These are phyloP conservation scores for Taenioides sp. DNA, from an alignment of 2,797 vertebrate species.

Conservation along the genomic window DNA sequence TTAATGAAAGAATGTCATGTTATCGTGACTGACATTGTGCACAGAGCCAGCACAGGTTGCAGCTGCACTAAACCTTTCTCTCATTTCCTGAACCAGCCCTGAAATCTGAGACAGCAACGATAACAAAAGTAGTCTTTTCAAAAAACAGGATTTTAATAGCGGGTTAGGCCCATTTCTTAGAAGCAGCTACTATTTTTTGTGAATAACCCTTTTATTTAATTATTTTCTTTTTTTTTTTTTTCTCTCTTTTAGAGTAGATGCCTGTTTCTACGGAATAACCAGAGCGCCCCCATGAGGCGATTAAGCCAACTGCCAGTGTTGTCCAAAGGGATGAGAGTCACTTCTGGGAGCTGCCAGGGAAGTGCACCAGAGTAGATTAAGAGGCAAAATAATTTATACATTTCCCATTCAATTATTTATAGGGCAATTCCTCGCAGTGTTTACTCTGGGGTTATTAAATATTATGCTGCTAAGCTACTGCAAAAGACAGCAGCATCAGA, in stretches of 20 bases:
- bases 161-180: constrained; percentile 63
- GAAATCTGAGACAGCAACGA: constrained; percentile 66
- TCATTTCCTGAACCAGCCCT: constrained; percentile 69
- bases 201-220: constrained; percentile 52
- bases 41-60: constrained; percentile 38
- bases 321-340: constrained; percentile 62
- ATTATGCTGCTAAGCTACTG: constrained; percentile 70
- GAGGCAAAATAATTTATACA: constrained; percentile 75
- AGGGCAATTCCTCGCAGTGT: constrained; percentile 71
- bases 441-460: constrained; percentile 79
- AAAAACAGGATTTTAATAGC: constrained; percentile 72
- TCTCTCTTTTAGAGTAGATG: neutral
- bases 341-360: constrained; percentile 60
- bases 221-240: constrained; percentile 12
- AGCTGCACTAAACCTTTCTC: constrained; percentile 49
- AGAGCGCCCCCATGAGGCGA: constrained; percentile 67
- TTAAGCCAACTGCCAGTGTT: constrained; percentile 16
- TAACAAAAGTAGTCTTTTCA: constrained; percentile 71
- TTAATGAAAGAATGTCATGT: constrained; percentile 11
- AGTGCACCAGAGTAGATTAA: constrained; percentile 70
- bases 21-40: constrained; percentile 44
- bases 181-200: constrained; percentile 55
- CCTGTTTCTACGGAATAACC: constrained; percentile 42
- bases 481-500: constrained; percentile 62
- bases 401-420: constrained; percentile 78